These are phyloP conservation scores for Pseudonaja textilis DNA, from an alignment of 2,113 vertebrate species.

Conservation along the genomic window DNA sequence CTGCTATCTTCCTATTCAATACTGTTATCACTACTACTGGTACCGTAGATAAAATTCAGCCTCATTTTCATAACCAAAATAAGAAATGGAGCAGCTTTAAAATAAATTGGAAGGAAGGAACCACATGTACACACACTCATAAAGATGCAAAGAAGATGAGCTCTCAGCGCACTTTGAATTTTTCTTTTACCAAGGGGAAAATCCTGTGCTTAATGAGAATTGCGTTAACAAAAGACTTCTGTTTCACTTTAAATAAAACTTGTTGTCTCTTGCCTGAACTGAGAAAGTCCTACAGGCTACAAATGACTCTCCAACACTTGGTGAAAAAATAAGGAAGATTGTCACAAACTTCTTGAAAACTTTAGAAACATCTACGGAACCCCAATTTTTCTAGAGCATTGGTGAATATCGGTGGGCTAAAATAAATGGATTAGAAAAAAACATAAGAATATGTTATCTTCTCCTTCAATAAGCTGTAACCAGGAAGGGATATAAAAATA, in stretches of 20 bases:
- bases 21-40: background rate
- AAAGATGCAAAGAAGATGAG: background rate
- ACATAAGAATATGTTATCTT: background rate
- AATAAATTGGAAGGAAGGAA: background rate
- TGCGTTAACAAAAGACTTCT: background rate
- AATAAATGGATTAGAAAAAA: background rate
- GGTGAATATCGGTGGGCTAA: background rate
- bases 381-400: background rate
- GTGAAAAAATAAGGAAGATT: background rate
- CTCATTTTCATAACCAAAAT: background rate
- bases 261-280: background rate
- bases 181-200: background rate
- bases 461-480: background rate
- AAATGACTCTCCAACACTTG: background rate
- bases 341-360: background rate
- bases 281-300: background rate
- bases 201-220: background rate
- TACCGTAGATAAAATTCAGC: background rate
- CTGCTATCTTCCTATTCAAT: background rate
- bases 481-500: background rate
- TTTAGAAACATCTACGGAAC: background rate
- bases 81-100: background rate
- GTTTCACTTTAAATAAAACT: background rate
- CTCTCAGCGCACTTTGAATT: background rate
- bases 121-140: background rate